phyloP scores from a whole-genome alignment of 2,888 invertebrate genomes.

The Margaritifera margaritifera region DNA sequence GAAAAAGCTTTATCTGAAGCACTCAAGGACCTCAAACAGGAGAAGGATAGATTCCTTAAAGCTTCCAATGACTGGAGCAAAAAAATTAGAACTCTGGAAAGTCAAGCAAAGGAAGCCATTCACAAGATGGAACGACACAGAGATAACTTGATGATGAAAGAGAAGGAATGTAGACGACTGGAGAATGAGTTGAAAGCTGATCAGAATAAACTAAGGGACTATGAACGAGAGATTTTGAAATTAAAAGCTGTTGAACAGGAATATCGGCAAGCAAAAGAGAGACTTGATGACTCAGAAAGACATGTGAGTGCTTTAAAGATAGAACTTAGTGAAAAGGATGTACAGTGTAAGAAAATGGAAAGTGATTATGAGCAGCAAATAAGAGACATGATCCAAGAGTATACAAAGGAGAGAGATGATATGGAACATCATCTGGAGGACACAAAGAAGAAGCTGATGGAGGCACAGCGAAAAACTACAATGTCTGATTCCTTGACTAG shows the following conservation, averaged over 20 bases:
- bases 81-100: conserved; percentile 56
- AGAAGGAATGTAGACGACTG: conserved; percentile 57
- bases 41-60: conserved; percentile 63
- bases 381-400: conserved; percentile 61
- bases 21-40: conserved; percentile 60
- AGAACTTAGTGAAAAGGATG: conserved; percentile 55
- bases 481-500: conserved; percentile 62
- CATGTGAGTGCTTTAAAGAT: conserved; percentile 38
- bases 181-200: conserved; percentile 56
- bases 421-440: conserved; percentile 79
- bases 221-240: conserved; percentile 62
- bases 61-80: conserved; percentile 61
- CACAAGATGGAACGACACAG: conserved; percentile 57
- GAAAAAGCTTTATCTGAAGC: conserved; percentile 65
- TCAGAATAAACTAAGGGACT: conserved; percentile 55
- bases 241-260: conserved; percentile 63
- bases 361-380: conserved; percentile 56
- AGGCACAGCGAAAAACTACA: conserved; percentile 81
- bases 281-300: conserved; percentile 53
- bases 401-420: conserved; percentile 67
- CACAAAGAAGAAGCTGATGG: conserved; percentile 82
- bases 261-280: conserved; percentile 59
- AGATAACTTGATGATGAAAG: conserved; percentile 55
- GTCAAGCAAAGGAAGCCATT: conserved; percentile 55
- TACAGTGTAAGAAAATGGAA: conserved; percentile 52